phyloP scores from a whole-genome alignment of 2,113 vertebrate genomes.

The Odobenus rosmarus region DNA sequence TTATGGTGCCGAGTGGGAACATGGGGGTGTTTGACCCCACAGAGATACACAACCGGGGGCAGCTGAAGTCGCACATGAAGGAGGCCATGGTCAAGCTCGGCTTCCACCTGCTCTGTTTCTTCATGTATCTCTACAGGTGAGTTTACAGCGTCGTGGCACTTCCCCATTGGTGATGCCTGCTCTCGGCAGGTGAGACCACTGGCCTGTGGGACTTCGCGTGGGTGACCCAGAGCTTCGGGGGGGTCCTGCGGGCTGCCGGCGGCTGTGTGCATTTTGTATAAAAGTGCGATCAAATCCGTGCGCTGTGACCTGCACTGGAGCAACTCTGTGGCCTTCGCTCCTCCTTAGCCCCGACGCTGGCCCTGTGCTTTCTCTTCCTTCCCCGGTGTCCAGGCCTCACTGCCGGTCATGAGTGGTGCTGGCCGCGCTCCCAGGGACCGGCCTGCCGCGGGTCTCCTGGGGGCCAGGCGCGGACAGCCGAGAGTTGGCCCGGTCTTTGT shows the following conservation, averaged over 20 bases:
- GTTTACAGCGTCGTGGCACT: slow-evolving; percentile 43
- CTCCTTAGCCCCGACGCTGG: neutral
- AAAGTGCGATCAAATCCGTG: neutral
- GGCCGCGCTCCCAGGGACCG: neutral
- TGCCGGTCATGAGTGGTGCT: neutral
- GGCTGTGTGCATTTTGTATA: neutral
- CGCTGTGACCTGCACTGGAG: neutral
- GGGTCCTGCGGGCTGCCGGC: neutral
- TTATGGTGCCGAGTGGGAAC: slow-evolving; percentile 97
- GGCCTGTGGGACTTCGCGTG: neutral
- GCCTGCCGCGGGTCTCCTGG: neutral
- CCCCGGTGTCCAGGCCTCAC: neutral
- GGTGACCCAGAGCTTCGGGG: neutral
- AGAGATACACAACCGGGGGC: slow-evolving; percentile 98
- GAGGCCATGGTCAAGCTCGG: slow-evolving; percentile 99
- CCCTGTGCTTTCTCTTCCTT: neutral
- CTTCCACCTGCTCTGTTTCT: slow-evolving; percentile 99
- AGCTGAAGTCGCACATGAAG: slow-evolving; percentile 98
- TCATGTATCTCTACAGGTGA: slow-evolving; percentile 99
- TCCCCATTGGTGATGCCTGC: neutral
- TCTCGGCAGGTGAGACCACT: neutral
- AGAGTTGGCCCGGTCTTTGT: neutral
- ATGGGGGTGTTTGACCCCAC: slow-evolving; percentile 99
- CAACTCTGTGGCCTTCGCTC: neutral
- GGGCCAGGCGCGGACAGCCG: no score